These are phyloP conservation scores for Empis livida DNA, from an alignment of 2,888 invertebrate species.

Conservation along the genomic window DNA sequence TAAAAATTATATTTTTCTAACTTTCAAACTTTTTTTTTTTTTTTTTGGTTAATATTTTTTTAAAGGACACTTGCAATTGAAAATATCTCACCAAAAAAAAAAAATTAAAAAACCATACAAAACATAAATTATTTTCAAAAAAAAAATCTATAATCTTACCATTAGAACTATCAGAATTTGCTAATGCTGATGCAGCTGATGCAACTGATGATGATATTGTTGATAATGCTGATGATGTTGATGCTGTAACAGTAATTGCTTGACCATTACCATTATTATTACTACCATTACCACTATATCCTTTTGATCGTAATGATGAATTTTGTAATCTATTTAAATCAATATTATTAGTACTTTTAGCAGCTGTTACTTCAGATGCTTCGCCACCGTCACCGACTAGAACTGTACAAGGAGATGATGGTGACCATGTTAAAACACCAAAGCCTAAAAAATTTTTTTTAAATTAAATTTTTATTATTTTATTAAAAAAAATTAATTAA, in stretches of 20 bases:
- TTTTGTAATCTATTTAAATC: conserved; percentile 57
- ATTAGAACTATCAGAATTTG: neutral
- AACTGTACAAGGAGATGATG: conserved; percentile 70
- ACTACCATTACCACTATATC: neutral
- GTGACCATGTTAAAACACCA: conserved; percentile 73
- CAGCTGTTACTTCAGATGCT: conserved; percentile 52
- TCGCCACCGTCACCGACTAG: conserved; percentile 69
- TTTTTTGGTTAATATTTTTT: no score
- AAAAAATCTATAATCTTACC: neutral
- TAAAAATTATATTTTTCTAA: no score
- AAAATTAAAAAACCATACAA: neutral
- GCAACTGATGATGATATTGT: conserved; percentile 39
- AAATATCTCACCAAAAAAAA: neutral
- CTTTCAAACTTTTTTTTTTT: no score
- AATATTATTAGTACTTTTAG: conserved; percentile 57
- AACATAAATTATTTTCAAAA: neutral
- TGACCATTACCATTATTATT: conserved; percentile 19
- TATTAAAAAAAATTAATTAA: conserved; percentile 7
- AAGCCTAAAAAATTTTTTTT: conserved; percentile 43
- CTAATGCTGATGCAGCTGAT: conserved; percentile 36
- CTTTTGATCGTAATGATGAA: conserved; percentile 46
- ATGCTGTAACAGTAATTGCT: conserved; percentile 39
- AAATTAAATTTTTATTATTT: neutral
- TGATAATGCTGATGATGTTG: conserved; percentile 41
- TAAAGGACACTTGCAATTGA: no score